Evolutionary conservation across 2,797 vertebrate genomes (phyloP).

Genomic region (Otolemur crassicaudatus): DNA sequence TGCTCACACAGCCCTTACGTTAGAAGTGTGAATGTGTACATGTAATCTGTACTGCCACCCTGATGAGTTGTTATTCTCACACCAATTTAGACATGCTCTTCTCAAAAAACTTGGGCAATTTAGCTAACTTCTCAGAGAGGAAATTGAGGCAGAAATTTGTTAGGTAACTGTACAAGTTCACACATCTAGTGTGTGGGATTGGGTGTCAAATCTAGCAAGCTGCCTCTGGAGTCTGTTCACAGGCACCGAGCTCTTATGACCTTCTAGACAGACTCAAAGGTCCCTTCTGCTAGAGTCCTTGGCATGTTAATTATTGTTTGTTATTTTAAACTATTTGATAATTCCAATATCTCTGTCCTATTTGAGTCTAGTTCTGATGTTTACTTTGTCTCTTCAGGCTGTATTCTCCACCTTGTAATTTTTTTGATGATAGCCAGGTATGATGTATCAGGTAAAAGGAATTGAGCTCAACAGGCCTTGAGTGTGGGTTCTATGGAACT

Average conservation of each 20-base stretch:
- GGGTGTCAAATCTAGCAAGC: neutral
- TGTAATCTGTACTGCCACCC: neutral
- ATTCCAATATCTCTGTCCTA: neutral
- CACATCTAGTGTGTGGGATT: neutral
- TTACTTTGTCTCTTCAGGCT: neutral
- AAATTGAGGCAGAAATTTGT: neutral
- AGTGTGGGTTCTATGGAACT: neutral
- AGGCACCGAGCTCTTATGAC: neutral
- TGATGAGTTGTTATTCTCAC: neutral
- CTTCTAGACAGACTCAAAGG: neutral
- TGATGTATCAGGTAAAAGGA: neutral
- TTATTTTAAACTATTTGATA: neutral
- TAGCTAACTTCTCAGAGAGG: neutral
- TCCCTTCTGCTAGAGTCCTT: neutral
- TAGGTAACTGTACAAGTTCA: neutral
- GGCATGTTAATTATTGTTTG: neutral
- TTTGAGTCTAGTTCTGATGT: neutral
- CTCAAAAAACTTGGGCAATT: neutral
- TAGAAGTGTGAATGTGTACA: neutral
- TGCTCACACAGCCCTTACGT: neutral
- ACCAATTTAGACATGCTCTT: neutral
- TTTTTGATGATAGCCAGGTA: neutral
- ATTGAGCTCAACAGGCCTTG: neutral
- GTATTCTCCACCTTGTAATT: neutral
- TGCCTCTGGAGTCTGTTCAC: neutral